phyloP scores from a whole-genome alignment of 2,797 vertebrate species.

The Scomberomorus guttatus region DNA sequence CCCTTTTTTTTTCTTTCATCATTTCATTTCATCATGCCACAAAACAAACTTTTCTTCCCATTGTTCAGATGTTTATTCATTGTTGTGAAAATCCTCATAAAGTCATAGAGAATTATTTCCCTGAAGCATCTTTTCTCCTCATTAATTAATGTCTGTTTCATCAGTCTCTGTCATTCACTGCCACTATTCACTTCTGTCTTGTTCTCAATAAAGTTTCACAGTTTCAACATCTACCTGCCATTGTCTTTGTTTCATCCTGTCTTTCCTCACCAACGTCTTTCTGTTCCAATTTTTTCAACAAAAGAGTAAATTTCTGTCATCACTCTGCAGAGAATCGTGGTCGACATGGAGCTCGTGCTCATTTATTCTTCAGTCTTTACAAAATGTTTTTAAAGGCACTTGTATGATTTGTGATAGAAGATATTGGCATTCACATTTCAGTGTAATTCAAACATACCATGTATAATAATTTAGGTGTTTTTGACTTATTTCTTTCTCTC shows the following conservation, averaged over 20 bases:
- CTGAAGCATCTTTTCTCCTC: slow-evolving; percentile 4
- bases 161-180: slow-evolving; percentile 45
- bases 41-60: neutral
- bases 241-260: slow-evolving; percentile 62
- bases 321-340: neutral
- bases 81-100: neutral
- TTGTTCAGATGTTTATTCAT: neutral
- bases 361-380: slow-evolving; percentile 1
- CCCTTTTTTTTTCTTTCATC: neutral
- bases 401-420: neutral
- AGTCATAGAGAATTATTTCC: neutral
- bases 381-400: neutral
- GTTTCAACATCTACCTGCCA: slow-evolving; percentile 39
- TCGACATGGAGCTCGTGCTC: neutral
- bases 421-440: neutral
- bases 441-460: neutral
- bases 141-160: slow-evolving; percentile 22
- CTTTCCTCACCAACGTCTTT: slow-evolving; percentile 8
- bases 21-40: slow-evolving; percentile 1
- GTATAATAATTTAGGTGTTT: neutral
- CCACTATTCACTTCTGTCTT: slow-evolving; percentile 33
- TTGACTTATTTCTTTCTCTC: slow-evolving; percentile 27
- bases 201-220: slow-evolving; percentile 74
- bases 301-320: neutral
- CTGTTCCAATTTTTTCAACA: neutral